phyloP scores from a whole-genome alignment of 2,797 vertebrate species.

The Gymnodraco acuticeps region DNA sequence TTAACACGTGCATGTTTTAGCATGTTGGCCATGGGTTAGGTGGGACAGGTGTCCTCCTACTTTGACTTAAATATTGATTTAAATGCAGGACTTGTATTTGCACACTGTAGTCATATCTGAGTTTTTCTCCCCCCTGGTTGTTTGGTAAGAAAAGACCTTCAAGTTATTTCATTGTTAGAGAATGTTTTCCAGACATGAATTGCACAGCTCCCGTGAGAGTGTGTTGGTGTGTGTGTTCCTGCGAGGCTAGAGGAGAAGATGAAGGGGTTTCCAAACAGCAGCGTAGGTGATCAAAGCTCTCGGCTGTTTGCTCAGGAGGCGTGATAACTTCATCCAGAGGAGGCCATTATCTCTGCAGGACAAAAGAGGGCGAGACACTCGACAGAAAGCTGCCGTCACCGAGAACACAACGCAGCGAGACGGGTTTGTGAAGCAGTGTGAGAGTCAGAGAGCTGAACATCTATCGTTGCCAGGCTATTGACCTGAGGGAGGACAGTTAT shows the following conservation, averaged over 20 bases:
- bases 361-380: conserved; percentile 15
- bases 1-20: too few species aligned
- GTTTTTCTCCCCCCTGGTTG: too few species aligned
- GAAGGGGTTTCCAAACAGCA: conserved; percentile 30
- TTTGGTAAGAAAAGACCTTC: too few species aligned
- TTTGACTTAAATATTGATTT: too few species aligned
- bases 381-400: neutral
- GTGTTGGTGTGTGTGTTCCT: neutral
- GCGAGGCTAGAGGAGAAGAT: conserved; percentile 10
- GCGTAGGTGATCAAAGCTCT: conserved; percentile 29
- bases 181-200: too few species aligned
- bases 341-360: conserved; percentile 36
- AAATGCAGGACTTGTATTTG: too few species aligned
- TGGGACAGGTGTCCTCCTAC: too few species aligned
- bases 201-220: neutral
- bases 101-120: too few species aligned
- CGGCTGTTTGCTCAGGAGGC: conserved; percentile 21
- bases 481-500: too few species aligned
- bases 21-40: too few species aligned
- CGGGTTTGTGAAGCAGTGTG: neutral
- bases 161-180: too few species aligned
- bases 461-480: too few species aligned
- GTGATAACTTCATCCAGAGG: conserved; percentile 7
- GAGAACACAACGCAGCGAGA: neutral
- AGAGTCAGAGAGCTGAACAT: neutral